Base-by-base conservation (phyloP, 2,113 vertebrate genomes). In the Brevimyrus niger region DNA sequence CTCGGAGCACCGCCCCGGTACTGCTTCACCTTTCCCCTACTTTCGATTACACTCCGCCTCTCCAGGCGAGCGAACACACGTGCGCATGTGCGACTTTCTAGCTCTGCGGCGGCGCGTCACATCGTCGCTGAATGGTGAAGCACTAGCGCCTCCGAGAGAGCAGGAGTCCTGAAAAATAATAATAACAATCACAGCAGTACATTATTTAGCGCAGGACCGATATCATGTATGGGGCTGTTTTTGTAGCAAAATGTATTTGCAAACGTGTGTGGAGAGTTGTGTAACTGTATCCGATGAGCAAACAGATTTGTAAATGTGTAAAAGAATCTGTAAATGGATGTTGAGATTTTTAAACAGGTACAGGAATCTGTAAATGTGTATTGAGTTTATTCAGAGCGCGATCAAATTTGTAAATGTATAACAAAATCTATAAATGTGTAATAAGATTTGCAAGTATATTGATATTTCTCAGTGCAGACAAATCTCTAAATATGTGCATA, bases 1-100 rank as follows among this genome's bases (percentile, higher is more conserved):
- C 15, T 17, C 13, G 69, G 21, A 76, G 69, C 31, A 38, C 69
- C 69, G 69, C 69, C 69, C 31, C 69, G 73, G 73, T 19, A 19
- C 35, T n/a, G 82, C 35, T 85, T 46, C 82, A 85, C 90, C 92
- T 92, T 92, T 91, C 89, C 86, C 90, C 91, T 31, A 92, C 51
- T 91, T 76, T 17, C 53, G 44, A 58, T 69, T 61, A 80, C 53
- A 84, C 44, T 11, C 82, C 46, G 23, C 55, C 51, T 11, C 35
- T 0, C 4, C 0, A 19, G n/a, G 38, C 19, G 3, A 53, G 11
- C 17, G 1, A 27, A 42, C 61, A n/a, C 7, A 87, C 38, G 10
- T 87, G 89, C 89, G 89, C 89, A 90, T 87, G 89, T 48, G 17
- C 84, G 46, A 51, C 23, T 51, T 17, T 86, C 15, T 53, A 27